phyloP scores from a whole-genome alignment of 2,113 vertebrate species.

The Himantopus leucocephalus region DNA sequence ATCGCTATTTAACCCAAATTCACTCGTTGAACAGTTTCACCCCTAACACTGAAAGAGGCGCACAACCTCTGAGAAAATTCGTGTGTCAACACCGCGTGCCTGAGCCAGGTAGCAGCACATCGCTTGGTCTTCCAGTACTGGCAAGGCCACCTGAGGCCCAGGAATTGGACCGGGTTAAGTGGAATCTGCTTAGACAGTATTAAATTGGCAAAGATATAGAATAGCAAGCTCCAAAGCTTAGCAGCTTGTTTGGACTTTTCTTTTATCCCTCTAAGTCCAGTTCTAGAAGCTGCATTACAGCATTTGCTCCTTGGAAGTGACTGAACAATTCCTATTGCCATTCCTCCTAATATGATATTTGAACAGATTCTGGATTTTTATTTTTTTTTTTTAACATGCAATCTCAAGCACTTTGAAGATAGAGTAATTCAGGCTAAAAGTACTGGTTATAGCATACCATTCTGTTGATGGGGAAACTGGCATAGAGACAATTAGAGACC shows the following conservation, averaged over 20 bases:
- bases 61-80: background rate
- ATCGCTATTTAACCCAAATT: background rate
- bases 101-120: background rate
- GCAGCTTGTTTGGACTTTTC: background rate
- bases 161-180: background rate
- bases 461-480: background rate
- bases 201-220: background rate
- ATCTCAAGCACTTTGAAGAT: background rate
- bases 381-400: background rate
- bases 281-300: background rate
- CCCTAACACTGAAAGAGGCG: fast-evolving
- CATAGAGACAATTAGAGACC: background rate
- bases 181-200: background rate
- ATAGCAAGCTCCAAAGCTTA: background rate
- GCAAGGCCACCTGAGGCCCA: background rate
- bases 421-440: background rate
- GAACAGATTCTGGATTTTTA: background rate
- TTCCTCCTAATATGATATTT: background rate
- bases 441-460: background rate
- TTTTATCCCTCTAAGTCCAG: background rate
- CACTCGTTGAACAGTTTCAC: background rate
- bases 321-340: background rate
- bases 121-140: background rate
- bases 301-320: background rate
- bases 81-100: fast-evolving